phyloP scores from a whole-genome alignment of 2,797 vertebrate genomes.

The Gymnothorax reevesii region DNA sequence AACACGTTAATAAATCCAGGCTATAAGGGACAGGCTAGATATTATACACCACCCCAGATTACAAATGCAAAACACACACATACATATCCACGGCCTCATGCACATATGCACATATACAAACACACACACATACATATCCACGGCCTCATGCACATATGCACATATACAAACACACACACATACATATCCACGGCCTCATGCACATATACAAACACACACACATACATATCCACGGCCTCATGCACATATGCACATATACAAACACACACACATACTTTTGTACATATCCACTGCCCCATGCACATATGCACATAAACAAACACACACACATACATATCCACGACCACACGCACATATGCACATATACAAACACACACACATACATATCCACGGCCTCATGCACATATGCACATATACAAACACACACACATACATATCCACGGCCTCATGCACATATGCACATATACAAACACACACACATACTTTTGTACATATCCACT shows the following conservation, averaged over 20 bases:
- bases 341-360: no score
- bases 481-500: no score
- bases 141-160: background rate
- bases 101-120: conserved; percentile 33
- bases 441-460: background rate
- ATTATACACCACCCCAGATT: conserved; percentile 40
- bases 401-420: conserved; percentile 38
- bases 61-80: no score
- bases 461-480: conserved; percentile 4
- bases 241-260: conserved; percentile 9
- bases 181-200: conserved; percentile 25
- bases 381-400: conserved; percentile 25
- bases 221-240: background rate
- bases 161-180: conserved; percentile 3
- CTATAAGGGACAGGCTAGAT: conserved; percentile 19
- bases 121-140: background rate
- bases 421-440: background rate
- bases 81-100: no score
- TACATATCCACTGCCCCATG: no score
- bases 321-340: no score
- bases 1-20: conserved; percentile 41
- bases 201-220: conserved; percentile 29
- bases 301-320: no score
- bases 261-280: no score
- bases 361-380: conserved; percentile 21